Conservation (phyloP, 2,113 vertebrate genomes). For the Mus pahari region DNA sequence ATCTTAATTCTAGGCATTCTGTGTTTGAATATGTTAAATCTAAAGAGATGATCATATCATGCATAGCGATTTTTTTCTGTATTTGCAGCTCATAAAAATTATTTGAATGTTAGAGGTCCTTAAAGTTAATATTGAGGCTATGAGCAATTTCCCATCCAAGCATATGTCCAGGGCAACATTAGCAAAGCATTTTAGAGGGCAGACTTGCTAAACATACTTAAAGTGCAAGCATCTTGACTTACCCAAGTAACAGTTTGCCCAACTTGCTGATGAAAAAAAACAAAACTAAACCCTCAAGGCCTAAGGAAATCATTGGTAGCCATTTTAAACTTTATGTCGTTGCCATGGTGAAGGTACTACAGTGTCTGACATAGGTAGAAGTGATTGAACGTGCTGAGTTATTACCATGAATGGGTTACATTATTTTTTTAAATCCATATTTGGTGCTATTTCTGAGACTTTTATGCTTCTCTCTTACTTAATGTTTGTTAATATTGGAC, state of each 20-base stretch:
- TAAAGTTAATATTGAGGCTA: not conserved
- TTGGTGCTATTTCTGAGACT: slow-evolving; percentile 39
- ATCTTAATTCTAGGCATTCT: slow-evolving; percentile 10
- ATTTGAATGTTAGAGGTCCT: not conserved
- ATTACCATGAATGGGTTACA: not conserved
- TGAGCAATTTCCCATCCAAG: not conserved
- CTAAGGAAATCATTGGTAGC: not conserved
- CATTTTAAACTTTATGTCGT: not conserved
- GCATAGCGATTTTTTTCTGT: not conserved
- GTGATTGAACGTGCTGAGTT: not conserved
- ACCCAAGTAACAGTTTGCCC: slow-evolving; percentile 2
- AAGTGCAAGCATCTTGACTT: not conserved
- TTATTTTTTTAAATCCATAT: not conserved
- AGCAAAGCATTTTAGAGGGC: not conserved
- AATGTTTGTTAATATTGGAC: not conserved
- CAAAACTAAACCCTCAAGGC: not conserved
- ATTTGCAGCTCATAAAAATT: not conserved
- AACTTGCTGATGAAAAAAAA: not conserved
- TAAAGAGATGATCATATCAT: not conserved
- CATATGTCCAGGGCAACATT: not conserved
- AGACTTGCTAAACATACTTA: slow-evolving; percentile 43
- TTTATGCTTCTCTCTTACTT: slow-evolving; percentile 39
- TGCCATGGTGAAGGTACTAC: not conserved
- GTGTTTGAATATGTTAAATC: slow-evolving; percentile 17
- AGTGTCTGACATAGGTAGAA: slow-evolving; percentile 7